Evolutionary conservation across 1,140 invertebrate species (phyloP).

Genomic region (Aplysia californica): DNA sequence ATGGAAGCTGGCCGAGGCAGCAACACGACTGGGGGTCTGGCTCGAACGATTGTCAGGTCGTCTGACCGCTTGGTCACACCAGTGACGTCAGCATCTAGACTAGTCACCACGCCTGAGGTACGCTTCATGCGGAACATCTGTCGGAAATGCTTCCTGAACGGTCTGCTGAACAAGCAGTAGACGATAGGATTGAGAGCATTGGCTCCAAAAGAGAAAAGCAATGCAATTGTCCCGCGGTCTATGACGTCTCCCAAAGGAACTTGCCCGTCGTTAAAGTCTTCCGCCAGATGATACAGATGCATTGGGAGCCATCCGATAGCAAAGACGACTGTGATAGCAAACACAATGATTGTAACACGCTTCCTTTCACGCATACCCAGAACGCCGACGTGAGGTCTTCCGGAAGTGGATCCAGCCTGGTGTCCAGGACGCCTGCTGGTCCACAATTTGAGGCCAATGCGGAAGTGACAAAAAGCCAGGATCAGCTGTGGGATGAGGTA

Average conservation of each 20-base stretch:
- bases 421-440: slow-evolving; percentile 27
- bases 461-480: slow-evolving; percentile 42
- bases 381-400: slow-evolving; percentile 20
- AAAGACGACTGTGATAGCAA: slow-evolving; percentile 89
- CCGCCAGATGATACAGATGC: slow-evolving; percentile 78
- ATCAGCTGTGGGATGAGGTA: slow-evolving; percentile 43
- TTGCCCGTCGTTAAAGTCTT: slow-evolving; percentile 87
- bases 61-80: background rate
- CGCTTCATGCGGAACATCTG: background rate
- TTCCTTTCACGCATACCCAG: slow-evolving; percentile 35
- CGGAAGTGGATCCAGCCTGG: background rate
- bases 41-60: background rate
- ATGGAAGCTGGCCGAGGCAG: slow-evolving; percentile 14
- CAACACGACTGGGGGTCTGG: background rate
- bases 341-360: slow-evolving; percentile 84
- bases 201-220: slow-evolving; percentile 76
- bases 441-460: slow-evolving; percentile 49
- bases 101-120: background rate
- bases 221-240: slow-evolving; percentile 78
- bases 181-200: slow-evolving; percentile 92
- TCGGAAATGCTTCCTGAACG: slow-evolving; percentile 91
- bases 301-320: slow-evolving; percentile 89
- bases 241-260: slow-evolving; percentile 83
- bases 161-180: slow-evolving; percentile 88
- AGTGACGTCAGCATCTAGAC: background rate